Evolutionary conservation across 2,797 vertebrate genomes (phyloP), one percentile per base, ranked within the genome.

Genomic region (Malacoraja senta): DNA sequence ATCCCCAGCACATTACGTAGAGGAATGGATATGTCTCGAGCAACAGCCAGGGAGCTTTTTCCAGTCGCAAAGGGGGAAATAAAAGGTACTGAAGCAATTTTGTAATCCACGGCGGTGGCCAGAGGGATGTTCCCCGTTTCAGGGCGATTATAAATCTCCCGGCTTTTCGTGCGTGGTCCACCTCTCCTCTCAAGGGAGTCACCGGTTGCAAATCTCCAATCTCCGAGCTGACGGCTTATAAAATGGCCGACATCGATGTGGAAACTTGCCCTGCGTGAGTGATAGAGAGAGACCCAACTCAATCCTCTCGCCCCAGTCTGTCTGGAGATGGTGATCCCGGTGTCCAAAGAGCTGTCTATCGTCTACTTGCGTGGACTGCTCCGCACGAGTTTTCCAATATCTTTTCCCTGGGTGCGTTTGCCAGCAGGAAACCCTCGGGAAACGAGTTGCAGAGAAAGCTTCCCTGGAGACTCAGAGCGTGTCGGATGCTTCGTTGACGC

Each of bases 1-100:
- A 99, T 99, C 95, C 96, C 96, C 94, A 94, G 95, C 93, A 95
- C 97, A 97, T 97, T 94, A 95, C 96, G 29, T 35, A 1, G 12
- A 86, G 8, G 35, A 68, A 65, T 19, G 68, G 17, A 35, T 8
- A 65, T 88, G 8, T 88, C 32, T 35, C 61, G 35, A 65, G 19
- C 84, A 68, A 29, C 53, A 84, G 53, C 32, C 13, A 15, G 19
- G 6, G 7, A 53, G 24, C n/a, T 65, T 88, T 53, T 65, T 29
- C 58, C 44, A 53, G 44, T 53, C 44, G 44, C 44, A 53, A 53
- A 4, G 44, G 44, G 44, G 44, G 44, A 1, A 1, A 19, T 12
- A 9, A 24, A 32, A 17, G 7, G n/a, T 32, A 26, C 71, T 7
- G n/a, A 88, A 88, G 9, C 4, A 53, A 32, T 88, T 88, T 88